Base-by-base conservation (phyloP, 37 sponge, comb jelly and placozoan species). In the Mnemiopsis leidyi region DNA sequence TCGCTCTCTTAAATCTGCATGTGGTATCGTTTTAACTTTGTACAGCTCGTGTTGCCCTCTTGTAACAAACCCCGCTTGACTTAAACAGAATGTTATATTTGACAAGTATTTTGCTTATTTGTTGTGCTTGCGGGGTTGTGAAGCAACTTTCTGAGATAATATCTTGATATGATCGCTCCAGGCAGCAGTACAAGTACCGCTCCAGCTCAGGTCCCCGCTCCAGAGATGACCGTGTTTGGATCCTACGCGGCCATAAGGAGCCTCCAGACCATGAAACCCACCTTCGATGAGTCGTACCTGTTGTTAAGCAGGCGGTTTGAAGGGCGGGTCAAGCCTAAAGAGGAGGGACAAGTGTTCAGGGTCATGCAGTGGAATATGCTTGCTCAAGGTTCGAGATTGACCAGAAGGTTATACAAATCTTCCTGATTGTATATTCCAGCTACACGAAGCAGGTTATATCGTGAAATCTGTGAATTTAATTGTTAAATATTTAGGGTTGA, bases 301-400 rank as follows among this genome's bases (percentile, higher is more conserved):
- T 0, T 85, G n/a, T 61, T 85, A 29, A 40, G 28, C 21, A 39
- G 90, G 39, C 32, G 29, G 48, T 85, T 38, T 18, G 36, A 40
- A 3, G 61, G 61, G 28, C 23, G 90, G 61, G 36, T 37, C 25
- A 61, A 38, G 26, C 90, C 90, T 16, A 38, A 39, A 37, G 48
- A 85, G 29, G 23, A 85, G 90, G 90, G 90, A 28, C 90, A 85
- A 37, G 35, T 85, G 3, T 20, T 85, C 61, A 38, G 90, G 61
- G 90, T 85, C 28, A 85, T 85, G 90, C 90, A 85, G 90, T 85
- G 90, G 90, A 85, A 85, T 23, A 37, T 85, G 20, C 90, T 85
- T 21, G 90, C 90, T 16, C 90, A 85, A 21, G 90, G 90, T 85
- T 36, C n/a, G n/a, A 71, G 25, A 71, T 71, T 71, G 30, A 67